Evolutionary conservation across 2,888 invertebrate genomes (phyloP), one percentile per base, ranked within the genome.

Genomic region (Lamellibrachia columna): DNA sequence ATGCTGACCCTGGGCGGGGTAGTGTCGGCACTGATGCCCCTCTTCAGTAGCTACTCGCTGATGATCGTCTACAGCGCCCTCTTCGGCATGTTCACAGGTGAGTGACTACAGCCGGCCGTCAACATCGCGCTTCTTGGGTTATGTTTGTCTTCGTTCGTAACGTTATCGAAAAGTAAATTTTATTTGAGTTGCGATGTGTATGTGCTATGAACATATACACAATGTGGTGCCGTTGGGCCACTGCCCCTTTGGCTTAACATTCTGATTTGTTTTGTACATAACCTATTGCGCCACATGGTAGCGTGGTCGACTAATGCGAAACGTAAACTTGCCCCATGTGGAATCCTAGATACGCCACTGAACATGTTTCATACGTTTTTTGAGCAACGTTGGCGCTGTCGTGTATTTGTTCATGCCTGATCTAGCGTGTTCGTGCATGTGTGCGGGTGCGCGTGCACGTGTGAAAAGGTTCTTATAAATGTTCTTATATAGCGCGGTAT

Each of bases 41-140:
- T 93, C 40, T 93, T 92, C 92, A 93, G 60, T 22, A 93, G 91
- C 7, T 93, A 93, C 75, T 58, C 92, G 9, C 93, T 93, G 8
- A 55, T 94, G 75, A 91, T 94, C 15, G 58, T 93, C 90, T 94
- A 93, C 93, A 93, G 92, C 58, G 91, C 92, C 11, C 55, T 94
- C 11, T 94, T 94, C 90, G 94, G 94, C n/a, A 91, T 93, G 60
- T 94, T 93, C 91, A 92, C 94, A 52, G 94, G 94, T 93, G n/a
- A 53, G 93, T 0, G 91, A 52, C 52, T 53, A n/a, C 53, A 52
- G n/a, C n/a, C 90, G 15, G 15, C 1, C n/a, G n/a, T 90, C n/a
- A 90, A 90, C n/a, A 90, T 90, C 15, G 90, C 90, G 90, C 90
- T n/a, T 40, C 40, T 40, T 40, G 40, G 40, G 40, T 40, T 40